phyloP scores from a whole-genome alignment of 2,113 vertebrate genomes.

The Brachirus orientalis region DNA sequence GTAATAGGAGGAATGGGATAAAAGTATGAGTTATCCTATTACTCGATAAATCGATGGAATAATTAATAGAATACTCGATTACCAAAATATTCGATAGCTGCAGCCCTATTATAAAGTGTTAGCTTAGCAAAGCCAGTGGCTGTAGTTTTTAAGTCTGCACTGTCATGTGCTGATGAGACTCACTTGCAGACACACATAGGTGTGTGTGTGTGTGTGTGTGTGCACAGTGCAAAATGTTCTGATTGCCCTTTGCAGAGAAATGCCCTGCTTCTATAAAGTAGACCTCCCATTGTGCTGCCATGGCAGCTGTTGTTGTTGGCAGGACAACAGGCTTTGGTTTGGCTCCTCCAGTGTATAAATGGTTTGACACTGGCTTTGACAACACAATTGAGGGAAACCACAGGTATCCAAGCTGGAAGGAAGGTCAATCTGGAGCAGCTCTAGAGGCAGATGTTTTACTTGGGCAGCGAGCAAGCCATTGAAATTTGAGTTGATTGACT shows the following conservation, averaged over 20 bases:
- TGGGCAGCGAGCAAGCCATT: no score
- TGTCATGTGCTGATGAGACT: no score
- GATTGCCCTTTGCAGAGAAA: conserved; percentile 29
- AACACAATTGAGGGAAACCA: conserved; percentile 58
- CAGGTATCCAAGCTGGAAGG: conserved; percentile 41
- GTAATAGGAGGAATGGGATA: no score
- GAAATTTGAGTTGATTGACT: no score
- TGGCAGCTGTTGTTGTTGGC: conserved; percentile 64
- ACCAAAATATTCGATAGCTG: no score
- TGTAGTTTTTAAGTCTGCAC: no score
- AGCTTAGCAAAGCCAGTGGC: no score
- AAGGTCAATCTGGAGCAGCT: conserved; percentile 28
- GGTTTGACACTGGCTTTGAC: conserved; percentile 37
- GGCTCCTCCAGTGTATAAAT: conserved; percentile 59
- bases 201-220: background rate
- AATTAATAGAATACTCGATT: no score
- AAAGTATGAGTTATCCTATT: no score
- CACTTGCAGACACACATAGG: background rate
- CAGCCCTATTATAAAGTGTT: no score
- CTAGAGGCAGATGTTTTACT: conserved; percentile 21
- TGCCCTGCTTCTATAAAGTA: conserved; percentile 38
- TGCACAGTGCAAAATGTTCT: conserved; percentile 27
- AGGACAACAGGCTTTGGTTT: conserved; percentile 54
- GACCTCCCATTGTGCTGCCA: conserved; percentile 62
- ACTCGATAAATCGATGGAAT: no score